A percentile compares a stretch with the other conserved stretches of the same genome.
phyloP scores from a whole-genome alignment of 2,888 invertebrate genomes.

The Leptura quadrifasciata region DNA sequence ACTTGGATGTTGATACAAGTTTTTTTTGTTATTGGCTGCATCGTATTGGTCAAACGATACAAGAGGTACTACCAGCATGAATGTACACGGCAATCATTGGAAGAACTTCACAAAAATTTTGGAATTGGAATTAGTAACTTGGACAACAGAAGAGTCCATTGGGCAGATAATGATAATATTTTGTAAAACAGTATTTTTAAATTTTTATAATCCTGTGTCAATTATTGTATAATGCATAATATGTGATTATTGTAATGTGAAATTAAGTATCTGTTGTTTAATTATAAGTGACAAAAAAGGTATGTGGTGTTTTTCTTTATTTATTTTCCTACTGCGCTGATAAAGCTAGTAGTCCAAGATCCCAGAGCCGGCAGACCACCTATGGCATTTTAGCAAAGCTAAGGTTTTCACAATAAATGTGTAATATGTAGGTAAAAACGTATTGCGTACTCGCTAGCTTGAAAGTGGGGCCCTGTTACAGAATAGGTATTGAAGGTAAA shows the following conservation, averaged over 20 bases:
- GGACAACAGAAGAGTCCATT: constrained; percentile 82
- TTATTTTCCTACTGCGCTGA: no score
- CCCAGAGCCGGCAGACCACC: no score
- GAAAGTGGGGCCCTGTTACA: no score
- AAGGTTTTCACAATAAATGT: no score
- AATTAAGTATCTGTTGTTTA: no score
- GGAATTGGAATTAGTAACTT: constrained; percentile 80
- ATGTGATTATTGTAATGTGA: background rate
- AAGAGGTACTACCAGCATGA: constrained; percentile 74
- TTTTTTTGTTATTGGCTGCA: constrained; percentile 75
- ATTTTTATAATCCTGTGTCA: background rate
- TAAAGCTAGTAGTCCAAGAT: no score
- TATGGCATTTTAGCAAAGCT: no score
- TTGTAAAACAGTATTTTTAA: constrained; percentile 28
- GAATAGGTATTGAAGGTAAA: no score
- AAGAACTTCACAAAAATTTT: constrained; percentile 77
- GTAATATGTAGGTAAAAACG: no score
- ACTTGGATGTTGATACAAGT: constrained; percentile 77
- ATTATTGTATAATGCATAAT: background rate
- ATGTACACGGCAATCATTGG: constrained; percentile 72
- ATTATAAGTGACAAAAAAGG: no score
- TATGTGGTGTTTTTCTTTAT: no score
- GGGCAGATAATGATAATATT: constrained; percentile 76
- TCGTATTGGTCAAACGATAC: constrained; percentile 76
- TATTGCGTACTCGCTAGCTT: no score